phyloP scores from a whole-genome alignment of 1,140 invertebrate genomes.

The Nasonia giraulti region DNA sequence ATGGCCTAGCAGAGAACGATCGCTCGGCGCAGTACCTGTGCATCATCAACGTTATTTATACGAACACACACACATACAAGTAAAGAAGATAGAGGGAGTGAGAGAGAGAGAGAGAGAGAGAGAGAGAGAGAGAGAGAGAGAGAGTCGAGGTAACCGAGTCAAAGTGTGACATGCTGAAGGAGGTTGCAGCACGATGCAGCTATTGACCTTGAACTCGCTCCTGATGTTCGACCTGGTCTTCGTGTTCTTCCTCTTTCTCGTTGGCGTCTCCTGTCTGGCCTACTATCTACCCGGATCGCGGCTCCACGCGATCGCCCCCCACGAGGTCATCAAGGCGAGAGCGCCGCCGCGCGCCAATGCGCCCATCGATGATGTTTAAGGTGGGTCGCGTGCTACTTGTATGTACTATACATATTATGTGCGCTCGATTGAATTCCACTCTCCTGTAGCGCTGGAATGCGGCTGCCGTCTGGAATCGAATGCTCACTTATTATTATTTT shows the following conservation, averaged over 20 bases:
- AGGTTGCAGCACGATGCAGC: constrained; percentile 79
- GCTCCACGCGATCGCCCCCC: constrained; percentile 64
- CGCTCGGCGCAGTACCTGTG: neutral
- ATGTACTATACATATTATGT: neutral
- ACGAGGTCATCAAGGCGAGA: constrained; percentile 70
- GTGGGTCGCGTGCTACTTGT: constrained; percentile 56
- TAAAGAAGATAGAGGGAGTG: constrained; percentile 5
- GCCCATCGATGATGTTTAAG: constrained; percentile 73
- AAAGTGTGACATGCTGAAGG: constrained; percentile 66
- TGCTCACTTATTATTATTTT: too few species aligned
- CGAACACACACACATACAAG: neutral
- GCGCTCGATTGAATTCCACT: too few species aligned
- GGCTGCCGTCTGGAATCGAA: too few species aligned
- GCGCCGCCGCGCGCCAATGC: constrained; percentile 61
- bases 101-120: constrained; percentile 20
- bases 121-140: neutral
- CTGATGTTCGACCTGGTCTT: constrained; percentile 91
- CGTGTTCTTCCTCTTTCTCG: constrained; percentile 88
- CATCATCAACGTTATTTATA: neutral
- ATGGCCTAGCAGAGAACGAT: neutral
- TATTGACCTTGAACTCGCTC: constrained; percentile 87
- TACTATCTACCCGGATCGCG: constrained; percentile 82
- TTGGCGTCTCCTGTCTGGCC: constrained; percentile 85
- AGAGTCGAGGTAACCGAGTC: constrained; percentile 9
- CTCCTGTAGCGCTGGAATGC: too few species aligned